Percentiles rank a stretch among this genome's conserved stretches.
phyloP scores from a whole-genome alignment of 1,140 invertebrate species.

The Pogonomyrmex californicus region DNA sequence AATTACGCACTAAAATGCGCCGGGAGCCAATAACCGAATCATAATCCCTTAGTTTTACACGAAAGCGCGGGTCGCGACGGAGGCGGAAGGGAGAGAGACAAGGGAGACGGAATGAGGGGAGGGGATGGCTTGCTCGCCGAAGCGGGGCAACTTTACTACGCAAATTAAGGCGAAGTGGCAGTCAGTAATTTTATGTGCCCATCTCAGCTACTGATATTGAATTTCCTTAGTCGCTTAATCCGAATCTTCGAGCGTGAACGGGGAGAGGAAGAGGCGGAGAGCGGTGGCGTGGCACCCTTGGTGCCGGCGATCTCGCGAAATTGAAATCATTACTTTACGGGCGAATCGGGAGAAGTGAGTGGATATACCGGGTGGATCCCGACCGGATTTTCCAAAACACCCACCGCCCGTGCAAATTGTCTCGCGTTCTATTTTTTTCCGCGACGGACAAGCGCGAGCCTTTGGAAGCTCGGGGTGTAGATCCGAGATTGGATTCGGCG shows the following conservation, averaged over 20 bases:
- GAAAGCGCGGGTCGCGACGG: conserved; percentile 67
- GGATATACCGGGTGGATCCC: conserved; percentile 72
- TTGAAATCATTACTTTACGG: conserved; percentile 87
- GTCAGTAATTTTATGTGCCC: conserved; percentile 87
- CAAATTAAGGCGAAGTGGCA: conserved; percentile 87
- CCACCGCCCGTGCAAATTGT: conserved; percentile 44
- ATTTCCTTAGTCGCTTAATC: conserved; percentile 87
- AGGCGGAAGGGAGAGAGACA: conserved; percentile 67
- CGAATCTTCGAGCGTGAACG: conserved; percentile 79
- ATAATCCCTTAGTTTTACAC: conserved; percentile 84
- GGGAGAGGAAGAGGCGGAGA: conserved; percentile 25
- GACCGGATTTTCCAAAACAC: conserved; percentile 81
- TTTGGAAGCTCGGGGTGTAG: conserved; percentile 7
- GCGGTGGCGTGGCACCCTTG: conserved; percentile 67
- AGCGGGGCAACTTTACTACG: conserved; percentile 83
- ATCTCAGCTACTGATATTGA: conserved; percentile 87
- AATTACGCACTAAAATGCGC: conserved; percentile 80
- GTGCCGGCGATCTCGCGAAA: conserved; percentile 84
- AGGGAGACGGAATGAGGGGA: conserved; percentile 29
- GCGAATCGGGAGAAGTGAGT: conserved; percentile 72
- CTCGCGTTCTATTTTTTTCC: conserved; percentile 34
- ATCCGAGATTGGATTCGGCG: conserved; percentile 60
- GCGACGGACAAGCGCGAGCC: conserved; percentile 31
- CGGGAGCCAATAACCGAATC: conserved; percentile 83
- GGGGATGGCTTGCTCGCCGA: conserved; percentile 50